Evolutionary conservation across 2,113 vertebrate genomes (phyloP), one percentile per base, ranked within the genome.

Genomic region (Sus scrofa): DNA sequence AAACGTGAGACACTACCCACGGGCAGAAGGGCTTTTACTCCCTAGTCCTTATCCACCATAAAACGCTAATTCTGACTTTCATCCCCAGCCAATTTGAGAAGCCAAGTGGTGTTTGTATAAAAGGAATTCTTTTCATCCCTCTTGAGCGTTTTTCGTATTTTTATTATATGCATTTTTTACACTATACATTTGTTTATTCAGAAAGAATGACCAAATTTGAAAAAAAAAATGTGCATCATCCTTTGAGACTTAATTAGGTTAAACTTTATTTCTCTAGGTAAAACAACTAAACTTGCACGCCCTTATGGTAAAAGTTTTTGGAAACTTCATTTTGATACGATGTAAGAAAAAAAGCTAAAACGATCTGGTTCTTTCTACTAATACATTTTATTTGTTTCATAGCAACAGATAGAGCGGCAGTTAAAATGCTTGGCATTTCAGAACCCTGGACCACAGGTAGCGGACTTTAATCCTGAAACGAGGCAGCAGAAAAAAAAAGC

Each of bases 391-490:
- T 95, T 87, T 95, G 34, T 91, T 97, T 98, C 88, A 78, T 37
- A 99, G 98, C 98, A 98, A 88, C 98, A 98, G 96, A 98, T 99
- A 8, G 98, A 99, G 63, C 98, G 98, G 54, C 98, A 99, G 92
- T 95, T 99, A 94, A 99, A 98, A 98, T 98, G 71, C 92, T 97
- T 99, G 97, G 97, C 97, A 1, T 99, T 99, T 97, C 98, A 98
- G 95, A 99, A 99, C 96, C 99, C 99, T 77, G 99, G 99, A 94
- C 99, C 99, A 19, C 98, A 98, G 77, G 94, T 99, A 73, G 99
- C 99, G 6, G 98, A 99, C 94, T 99, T 99, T 97, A 99, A 99
- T 86, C 99, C 99, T 60, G 98, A 98, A 98, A 98, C 97, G 19
- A 98, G 99, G 96, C 71, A 98, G 81, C 98, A 98, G 95, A 98